Base-by-base conservation (phyloP, 2,113 vertebrate genomes). In the Leptobrachium leishanense region DNA sequence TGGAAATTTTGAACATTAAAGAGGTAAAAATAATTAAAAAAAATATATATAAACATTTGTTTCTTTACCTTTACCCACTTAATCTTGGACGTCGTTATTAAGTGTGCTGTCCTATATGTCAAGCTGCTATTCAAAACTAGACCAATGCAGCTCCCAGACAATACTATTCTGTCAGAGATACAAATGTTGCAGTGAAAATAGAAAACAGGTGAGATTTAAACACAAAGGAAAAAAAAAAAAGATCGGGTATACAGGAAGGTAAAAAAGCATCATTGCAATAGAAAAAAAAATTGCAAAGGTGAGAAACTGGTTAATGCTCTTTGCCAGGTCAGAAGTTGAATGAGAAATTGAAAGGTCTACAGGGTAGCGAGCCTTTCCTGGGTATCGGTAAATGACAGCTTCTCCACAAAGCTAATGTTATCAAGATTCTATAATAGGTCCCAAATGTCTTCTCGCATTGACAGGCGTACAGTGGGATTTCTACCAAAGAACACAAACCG, bases 321-420 rank as follows among this genome's bases (percentile, higher is more conserved):
- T 77, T 77, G 55, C 69, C 68, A 77, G 76, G 67, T 77, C 76
- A 77, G 65, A 10, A 70, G 76, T 67, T 77, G 67, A 77, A n/a
- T 40, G 20, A n/a, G 68, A 77, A 46, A 70, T 42, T 77, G n/a
- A 70, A 63, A 70, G 40, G 67, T 70, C 76, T 50, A 42, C 76
- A 44, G 55, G 53, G 68, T 69, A 62, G 55, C 43, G 43, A 8
- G 44, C 11, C 10, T 62, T 77, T 77, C 5, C 67, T 50, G 20
- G 43, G 54, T 63, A 62, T 77, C 41, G 68, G 67, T 70, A 71
- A 70, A 55, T 77, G 67, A 71, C 76, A 77, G 68, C 5, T 12
- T 77, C 31, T 77, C 46, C 44, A 46, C 67, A 71, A 68, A 46
- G 66, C 6, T 69, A 43, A 55, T 70, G 59, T 70, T 77, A 71